Evolutionary conservation across 2,797 vertebrate species (phyloP), one percentile per base, ranked within the genome.

Genomic region (Poliocrania exsul): DNA sequence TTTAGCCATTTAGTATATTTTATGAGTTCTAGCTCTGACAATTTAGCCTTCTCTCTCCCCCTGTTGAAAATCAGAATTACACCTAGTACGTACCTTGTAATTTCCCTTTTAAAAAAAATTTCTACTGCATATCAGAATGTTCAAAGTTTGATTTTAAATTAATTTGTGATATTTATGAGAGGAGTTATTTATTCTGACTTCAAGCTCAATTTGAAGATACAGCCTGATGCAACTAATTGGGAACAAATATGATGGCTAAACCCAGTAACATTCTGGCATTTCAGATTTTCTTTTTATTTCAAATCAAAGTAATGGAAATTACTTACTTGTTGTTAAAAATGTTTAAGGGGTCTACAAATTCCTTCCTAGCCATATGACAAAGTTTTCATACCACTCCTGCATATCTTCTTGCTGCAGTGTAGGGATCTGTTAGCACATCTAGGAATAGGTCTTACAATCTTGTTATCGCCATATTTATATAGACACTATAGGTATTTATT

Each of bases 181-280:
- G 5, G 62, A 78, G 20, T n/a, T 60, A 53, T n/a, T 83, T 75
- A n/a, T 7, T 88, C 19, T 38, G 26, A 47, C 33, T 70, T 89
- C 47, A 87, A 85, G 35, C 20, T 90, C 33, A 62, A 3, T 51
- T 91, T 90, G 51, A 77, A 82, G 74, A 56, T 54, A 72, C n/a
- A 72, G 26, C 4, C 26, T 42, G 29, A 54, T 54, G 23, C 15
- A 81, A 44, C 28, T n/a, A 64, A 29, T 2, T 47, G 11, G 56
- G 47, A 46, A 81, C 74, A 79, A 60, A 9, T 17, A 31, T 10
- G 21, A 42, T 28, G 29, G 9, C 40, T 83, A 83, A 84, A 58
- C 0, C 5, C 16, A 44, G 26, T 13, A 2, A 31, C 86, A 33
- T 70, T 38, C 50, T 87, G n/a, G 29, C 14, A 40, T 81, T 84